Evolutionary conservation across 2,888 invertebrate species (phyloP).

Genomic region (Pristionchus mayeri): DNA sequence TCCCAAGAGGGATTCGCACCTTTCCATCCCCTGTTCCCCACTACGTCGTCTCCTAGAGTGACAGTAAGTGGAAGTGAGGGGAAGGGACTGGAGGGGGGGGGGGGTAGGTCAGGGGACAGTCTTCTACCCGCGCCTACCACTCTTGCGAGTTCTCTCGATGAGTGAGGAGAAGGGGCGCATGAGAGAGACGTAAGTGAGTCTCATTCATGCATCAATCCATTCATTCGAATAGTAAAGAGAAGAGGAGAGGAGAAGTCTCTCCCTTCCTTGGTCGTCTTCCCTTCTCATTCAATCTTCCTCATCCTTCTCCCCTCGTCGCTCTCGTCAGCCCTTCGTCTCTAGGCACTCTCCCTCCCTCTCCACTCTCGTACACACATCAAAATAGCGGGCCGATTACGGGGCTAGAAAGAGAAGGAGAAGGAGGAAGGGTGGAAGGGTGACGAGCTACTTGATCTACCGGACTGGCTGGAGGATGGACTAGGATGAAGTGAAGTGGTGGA

Average conservation of each 20-base stretch:
- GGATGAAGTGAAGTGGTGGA: too few relatives aligned
- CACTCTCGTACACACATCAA: constrained; percentile 21
- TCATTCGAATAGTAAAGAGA: constrained; percentile 36
- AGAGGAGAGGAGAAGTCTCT: constrained; percentile 35
- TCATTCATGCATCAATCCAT: constrained; percentile 33
- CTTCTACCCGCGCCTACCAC: neutral
- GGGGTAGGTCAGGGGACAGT: neutral
- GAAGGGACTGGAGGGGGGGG: neutral
- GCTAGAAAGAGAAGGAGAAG: neutral
- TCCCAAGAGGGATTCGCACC: neutral
- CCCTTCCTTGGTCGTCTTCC: constrained; percentile 12
- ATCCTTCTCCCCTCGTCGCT: constrained; percentile 3
- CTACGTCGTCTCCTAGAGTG: neutral
- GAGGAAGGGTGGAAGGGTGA: neutral
- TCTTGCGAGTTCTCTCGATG: neutral
- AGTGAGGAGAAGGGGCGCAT: neutral
- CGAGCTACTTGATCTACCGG: neutral
- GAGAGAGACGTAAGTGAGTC: constrained; percentile 22
- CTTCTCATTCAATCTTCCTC: constrained; percentile 31
- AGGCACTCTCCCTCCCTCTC: neutral
- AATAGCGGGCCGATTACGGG: constrained; percentile 40
- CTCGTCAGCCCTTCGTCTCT: constrained; percentile 9
- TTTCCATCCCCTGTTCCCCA: neutral
- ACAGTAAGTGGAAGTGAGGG: neutral
- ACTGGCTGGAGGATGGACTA: neutral